Base-by-base conservation (phyloP, 2,888 invertebrate species). In the Hipparchia sbordonii region DNA sequence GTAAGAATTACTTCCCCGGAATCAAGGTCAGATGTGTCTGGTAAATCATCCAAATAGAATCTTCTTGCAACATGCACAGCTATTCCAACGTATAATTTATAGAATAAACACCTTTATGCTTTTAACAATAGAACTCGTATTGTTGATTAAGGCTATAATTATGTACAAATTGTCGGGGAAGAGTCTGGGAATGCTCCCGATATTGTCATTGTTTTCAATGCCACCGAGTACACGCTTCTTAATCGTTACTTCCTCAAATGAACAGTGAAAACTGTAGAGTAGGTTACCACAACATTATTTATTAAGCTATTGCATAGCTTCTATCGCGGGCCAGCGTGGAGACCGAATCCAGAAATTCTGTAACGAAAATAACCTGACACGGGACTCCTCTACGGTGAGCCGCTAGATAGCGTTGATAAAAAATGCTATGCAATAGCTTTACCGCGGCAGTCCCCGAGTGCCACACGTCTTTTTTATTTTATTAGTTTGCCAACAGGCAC, bases 1-100 rank as follows among this genome's bases (percentile, higher is more conserved):
- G 67, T 67, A 52, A 67, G 65, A 65, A 65, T 65, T 65, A 52
- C 52, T 52, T 52, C 51, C 82, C 68, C 82, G 81, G 89, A 90
- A 92, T 91, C 90, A 90, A 88, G 92, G 92, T 92, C 89, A 89
- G 88, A 88, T 87, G 89, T 86, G 87, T 89, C 89, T 87, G 84
- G 87, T 84, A 85, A 90, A 87, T 88, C 87, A 86, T 86, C 86
- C 82, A 84, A 86, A 87, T 87, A 80, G 81, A 69, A 65, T 70
- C 52, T 51, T 51, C 59, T 66, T 59, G 79, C 81, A 79, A 78
- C 81, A 82, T 60, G 59, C 59, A 51, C 10, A 63, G 13, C 51
- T 23, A 62, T 5, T 51, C 23, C 23, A 5, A 13, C 13, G 13
- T 48, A 23, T 23, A 23, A 13, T 52, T 33, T 52, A 52, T 10